phyloP scores from a whole-genome alignment of 2,888 invertebrate species.

The Trissolcus brochymenae region DNA sequence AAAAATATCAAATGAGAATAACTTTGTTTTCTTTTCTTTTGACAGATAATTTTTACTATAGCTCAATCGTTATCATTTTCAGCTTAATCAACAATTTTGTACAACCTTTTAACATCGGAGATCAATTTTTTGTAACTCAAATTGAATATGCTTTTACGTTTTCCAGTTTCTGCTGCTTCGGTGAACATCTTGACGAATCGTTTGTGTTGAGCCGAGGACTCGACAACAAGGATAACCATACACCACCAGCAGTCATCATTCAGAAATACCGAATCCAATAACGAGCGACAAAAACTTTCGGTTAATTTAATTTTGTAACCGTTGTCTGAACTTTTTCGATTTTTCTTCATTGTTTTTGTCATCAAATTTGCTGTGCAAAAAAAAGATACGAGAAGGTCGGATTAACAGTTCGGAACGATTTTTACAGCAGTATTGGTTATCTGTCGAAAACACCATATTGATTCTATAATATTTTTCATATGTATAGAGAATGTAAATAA shows the following conservation, averaged over 20 bases:
- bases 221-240: constrained; percentile 65
- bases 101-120: constrained; percentile 50
- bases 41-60: not conserved
- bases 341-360: not conserved
- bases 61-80: no score
- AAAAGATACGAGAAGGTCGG: not conserved
- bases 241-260: constrained; percentile 70
- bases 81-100: not conserved
- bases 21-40: not conserved
- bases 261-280: constrained; percentile 60
- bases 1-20: no score
- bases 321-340: constrained; percentile 3
- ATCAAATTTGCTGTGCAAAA: not conserved
- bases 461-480: no score
- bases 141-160: constrained; percentile 60
- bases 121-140: constrained; percentile 62
- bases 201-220: constrained; percentile 60
- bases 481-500: no score
- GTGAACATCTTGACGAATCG: constrained; percentile 61
- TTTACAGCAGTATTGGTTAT: constrained; percentile 2
- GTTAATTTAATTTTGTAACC: not conserved
- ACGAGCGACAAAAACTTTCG: constrained; percentile 50
- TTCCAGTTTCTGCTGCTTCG: constrained; percentile 61
- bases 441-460: not conserved
- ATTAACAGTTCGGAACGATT: constrained; percentile 2